Evolutionary conservation across 2,888 invertebrate species (phyloP), one percentile per base, ranked within the genome.

Genomic region (Sarcophaga variegata): DNA sequence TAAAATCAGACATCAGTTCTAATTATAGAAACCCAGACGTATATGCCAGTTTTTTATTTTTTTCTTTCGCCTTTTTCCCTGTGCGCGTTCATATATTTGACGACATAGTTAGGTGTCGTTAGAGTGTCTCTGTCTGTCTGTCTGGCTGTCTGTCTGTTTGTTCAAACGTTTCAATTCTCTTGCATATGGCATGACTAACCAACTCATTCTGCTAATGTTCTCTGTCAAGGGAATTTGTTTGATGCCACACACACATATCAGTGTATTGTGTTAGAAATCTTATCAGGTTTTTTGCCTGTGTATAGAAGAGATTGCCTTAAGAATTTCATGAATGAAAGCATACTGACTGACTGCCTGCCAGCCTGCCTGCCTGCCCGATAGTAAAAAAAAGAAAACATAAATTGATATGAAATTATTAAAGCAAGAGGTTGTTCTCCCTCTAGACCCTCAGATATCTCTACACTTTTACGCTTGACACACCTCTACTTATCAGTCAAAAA

Each of bases 251-350:
- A 49, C 14, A 14, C 54, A 54, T 54, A 17, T 54, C 54, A 54
- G 54, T 8, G 37, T 37, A 37, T 60, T 45, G 72, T 62, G 72
- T n/a, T 59, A 59, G 14, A 59, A 59, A n/a, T 62, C 62, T n/a
- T 62, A 54, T 54, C 54, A 54, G 54, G 4, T 54, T 59, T 17
- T 11, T 2, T 22, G 54, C 4, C 3, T 17, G 17, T 54, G 14
- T 54, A 3, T 54, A 64, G 59, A 20, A 63, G n/a, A 25, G n/a
- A 27, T 37, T 37, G 8, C 8, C 37, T 37, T 37, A 77, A 66
- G 49, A 80, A 69, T 83, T 77, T 86, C 82, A 86, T 86, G 86
- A 86, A 86, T 86, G 86, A 86, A 76, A 11, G 49, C 25, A 54
- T 54, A 49, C 4, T 49, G 11, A 49, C 14, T 49, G 49, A 11